Percentiles rank a stretch among this genome's conserved stretches.
Conservation (phyloP, 2,797 vertebrate genomes). For the Chrysolophus pictus region DNA sequence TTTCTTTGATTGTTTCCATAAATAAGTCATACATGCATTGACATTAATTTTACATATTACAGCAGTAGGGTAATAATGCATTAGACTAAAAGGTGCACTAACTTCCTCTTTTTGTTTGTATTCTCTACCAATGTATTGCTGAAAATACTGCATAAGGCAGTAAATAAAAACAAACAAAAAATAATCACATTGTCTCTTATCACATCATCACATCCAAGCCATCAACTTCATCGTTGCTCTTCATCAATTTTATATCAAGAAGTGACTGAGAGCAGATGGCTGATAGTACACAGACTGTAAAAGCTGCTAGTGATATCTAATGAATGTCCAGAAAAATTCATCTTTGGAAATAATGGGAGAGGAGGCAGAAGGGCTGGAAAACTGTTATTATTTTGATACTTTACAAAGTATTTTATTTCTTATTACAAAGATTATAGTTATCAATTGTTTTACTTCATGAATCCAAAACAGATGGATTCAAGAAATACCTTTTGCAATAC, state of each 20-base stretch:
- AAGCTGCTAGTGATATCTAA: background rate
- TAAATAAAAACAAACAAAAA: background rate
- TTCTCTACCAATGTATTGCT: background rate
- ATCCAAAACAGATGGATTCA: background rate
- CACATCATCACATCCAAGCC: background rate
- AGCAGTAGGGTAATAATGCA: background rate
- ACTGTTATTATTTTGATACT: background rate
- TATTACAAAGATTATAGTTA: background rate
- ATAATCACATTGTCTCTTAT: background rate
- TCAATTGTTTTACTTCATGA: background rate
- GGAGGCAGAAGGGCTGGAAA: background rate
- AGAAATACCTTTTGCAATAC: background rate
- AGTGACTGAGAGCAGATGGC: background rate
- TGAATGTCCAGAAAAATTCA: background rate
- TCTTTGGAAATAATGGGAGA: background rate
- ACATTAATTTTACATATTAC: slow-evolving; percentile 5
- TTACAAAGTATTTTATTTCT: background rate
- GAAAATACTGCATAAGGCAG: background rate
- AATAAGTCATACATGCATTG: slow-evolving; percentile 26
- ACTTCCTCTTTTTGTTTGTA: background rate
- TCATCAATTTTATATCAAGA: slow-evolving; percentile 15
- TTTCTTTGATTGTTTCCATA: slow-evolving; percentile 26
- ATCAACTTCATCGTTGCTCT: slow-evolving; percentile 16
- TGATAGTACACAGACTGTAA: slow-evolving; percentile 4
- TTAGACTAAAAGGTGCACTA: background rate